Base-by-base conservation (phyloP, 2,113 vertebrate genomes). In the Ophthalmotilapia sp. region DNA sequence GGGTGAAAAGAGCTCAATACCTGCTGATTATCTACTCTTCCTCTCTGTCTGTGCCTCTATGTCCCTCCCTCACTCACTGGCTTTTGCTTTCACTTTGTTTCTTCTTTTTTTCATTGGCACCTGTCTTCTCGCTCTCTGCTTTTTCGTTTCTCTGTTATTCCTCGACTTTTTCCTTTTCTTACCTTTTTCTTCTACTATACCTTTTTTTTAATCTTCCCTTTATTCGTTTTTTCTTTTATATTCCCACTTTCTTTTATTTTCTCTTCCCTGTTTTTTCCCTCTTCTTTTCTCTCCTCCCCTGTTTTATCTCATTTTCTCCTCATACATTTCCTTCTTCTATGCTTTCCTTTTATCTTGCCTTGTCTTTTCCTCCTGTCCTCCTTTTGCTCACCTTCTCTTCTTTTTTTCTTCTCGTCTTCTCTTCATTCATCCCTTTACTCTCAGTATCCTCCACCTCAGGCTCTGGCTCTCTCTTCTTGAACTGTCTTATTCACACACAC, bases 1-100 rank as follows among this genome's bases (percentile, higher is more conserved):
- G 96, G 97, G 96, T 94, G 95, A 96, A 91, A 83, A 96, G 94
- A 96, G 96, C 97, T 96, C 96, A 97, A 96, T 98, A 98, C 97
- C 97, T 98, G 97, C 96, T 97, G 97, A 97, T 97, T 97, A 97
- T 95, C 96, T 94, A 90, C 93, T 94, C 94, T 91, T 90, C 89
- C 90, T 94, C 95, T 92, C 92, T 93, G 80, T 75, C 87, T 60
- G 53, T 93, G 95, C 95, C 95, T 95, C 95, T 88, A 91, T 81
- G 90, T 79, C 58, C 55, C 82, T 81, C 79, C 56, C 82, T 87
- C 51, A 13, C 84, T 88, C 79, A 55, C 81, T 56, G 14, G 21
- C 81, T 91, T 80, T 75, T 77, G 31, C 56, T 82, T 82, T 80
- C 19, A 51, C 47, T 88, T 36, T 49, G 1, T 85, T 12, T 73